These are phyloP conservation scores for Tachuris rubrigastra DNA, from an alignment of 2,113 vertebrate genomes.

Conservation along the genomic window DNA sequence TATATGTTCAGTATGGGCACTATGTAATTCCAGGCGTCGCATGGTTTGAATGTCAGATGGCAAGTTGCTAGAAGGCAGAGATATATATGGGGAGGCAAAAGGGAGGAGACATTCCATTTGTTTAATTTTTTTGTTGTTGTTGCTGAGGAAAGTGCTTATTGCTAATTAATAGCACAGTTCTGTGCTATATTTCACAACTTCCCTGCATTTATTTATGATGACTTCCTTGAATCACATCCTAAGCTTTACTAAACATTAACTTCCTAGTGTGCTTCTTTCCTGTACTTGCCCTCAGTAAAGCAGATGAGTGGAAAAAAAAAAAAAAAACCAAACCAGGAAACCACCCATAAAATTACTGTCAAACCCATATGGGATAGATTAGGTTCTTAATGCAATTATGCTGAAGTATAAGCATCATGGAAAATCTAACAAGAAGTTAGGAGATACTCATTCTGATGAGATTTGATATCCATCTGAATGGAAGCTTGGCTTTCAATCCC, in stretches of 20 bases:
- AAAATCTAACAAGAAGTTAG: background rate
- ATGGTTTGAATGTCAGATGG: background rate
- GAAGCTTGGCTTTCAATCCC: background rate
- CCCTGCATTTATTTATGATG: background rate
- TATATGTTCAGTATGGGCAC: conserved; percentile 55
- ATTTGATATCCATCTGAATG: background rate
- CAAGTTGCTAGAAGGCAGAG: conserved; percentile 34
- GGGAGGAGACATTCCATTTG: conserved; percentile 24
- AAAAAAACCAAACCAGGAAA: background rate
- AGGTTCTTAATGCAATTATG: background rate
- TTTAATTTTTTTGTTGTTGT: background rate
- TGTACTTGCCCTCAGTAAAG: background rate
- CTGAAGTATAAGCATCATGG: background rate
- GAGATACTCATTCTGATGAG: background rate
- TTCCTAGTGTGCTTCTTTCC: background rate
- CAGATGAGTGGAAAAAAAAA: background rate
- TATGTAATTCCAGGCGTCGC: conserved; percentile 15
- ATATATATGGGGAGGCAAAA: background rate
- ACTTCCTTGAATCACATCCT: background rate
- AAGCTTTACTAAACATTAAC: background rate
- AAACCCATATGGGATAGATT: background rate
- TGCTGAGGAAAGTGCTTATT: conserved; percentile 18
- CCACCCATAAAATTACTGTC: background rate
- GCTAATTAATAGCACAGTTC: conserved; percentile 16
- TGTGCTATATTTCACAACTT: background rate